Conservation (phyloP, 2,797 vertebrate species). For the Takifugu rubripes region DNA sequence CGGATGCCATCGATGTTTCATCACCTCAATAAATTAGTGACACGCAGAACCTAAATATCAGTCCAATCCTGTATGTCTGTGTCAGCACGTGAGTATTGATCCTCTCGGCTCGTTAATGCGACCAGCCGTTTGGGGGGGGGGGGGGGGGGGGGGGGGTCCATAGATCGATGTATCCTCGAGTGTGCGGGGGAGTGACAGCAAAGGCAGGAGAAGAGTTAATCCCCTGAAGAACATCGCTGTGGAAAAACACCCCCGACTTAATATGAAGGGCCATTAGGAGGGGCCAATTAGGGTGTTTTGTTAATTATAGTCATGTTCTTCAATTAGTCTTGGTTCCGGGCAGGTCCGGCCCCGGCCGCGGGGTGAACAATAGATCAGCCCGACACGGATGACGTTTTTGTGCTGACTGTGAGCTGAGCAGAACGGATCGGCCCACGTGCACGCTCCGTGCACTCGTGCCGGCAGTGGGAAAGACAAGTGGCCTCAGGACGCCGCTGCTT, state of each 20-base stretch:
- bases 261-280: constrained; percentile 35
- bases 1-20: too few relatives aligned
- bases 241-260: constrained; percentile 24
- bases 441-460: too few relatives aligned
- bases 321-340: constrained; percentile 44
- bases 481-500: constrained; percentile 14
- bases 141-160: not conserved
- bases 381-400: not conserved
- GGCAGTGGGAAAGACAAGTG: constrained; percentile 1
- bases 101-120: constrained; percentile 3
- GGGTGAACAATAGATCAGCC: constrained; percentile 30
- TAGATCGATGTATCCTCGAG: constrained; percentile 1
- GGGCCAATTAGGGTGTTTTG: constrained; percentile 34
- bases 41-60: not conserved
- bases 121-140: not conserved
- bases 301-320: constrained; percentile 47
- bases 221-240: constrained; percentile 20
- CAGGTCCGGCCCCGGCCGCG: constrained; percentile 23
- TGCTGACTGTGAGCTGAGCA: constrained; percentile 11
- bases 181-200: not conserved
- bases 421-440: not conserved
- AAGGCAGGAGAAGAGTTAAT: constrained; percentile 28
- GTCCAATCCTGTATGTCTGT: not conserved
- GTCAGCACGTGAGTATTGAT: constrained; percentile 15
- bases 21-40: too few relatives aligned